Base-by-base conservation (phyloP, 2,113 vertebrate species). In the Aegotheles bennettii region DNA sequence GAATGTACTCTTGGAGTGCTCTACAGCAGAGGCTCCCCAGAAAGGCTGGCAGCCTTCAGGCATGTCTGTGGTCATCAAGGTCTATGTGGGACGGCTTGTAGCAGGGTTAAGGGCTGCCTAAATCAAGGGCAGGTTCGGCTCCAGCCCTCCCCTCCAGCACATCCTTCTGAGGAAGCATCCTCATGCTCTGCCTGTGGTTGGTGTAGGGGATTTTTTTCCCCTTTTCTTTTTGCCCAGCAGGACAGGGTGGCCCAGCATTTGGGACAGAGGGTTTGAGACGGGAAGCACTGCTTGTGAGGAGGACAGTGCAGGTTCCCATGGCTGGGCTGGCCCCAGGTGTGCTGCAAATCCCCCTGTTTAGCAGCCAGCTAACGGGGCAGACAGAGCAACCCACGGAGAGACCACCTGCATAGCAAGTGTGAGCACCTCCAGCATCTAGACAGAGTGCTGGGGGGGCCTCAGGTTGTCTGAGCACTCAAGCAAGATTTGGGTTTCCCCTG, bases 321-420 rank as follows among this genome's bases (percentile, higher is more conserved):
- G 31, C 45, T 36, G 61, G 36, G 60, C 59, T 64, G 48, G 31
- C 28, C 50, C 9, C 57, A 69, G 5, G 19, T 2, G 0, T 51
- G 67, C 43, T 63, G 43, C 26, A 64, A 47, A 24, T 59, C 57
- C 69, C 28, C n/a, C 68, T 0, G 0, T 38, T 78, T 51, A 59
- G 35, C 28, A 89, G 31, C 25, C 54, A 53, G 57, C 9, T 71
- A 29, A 87, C 0, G 0, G 20, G 19, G 7, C 1, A 57, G 60
- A 36, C 15, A 84, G 65, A 50, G 28, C 0, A 0, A 57, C 23
- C 29, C 38, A n/a, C 2, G 0, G 7, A 79, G 75, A 59, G 64
- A 73, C 13, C 29, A 74, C 19, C 40, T 84, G 74, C 54, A 21
- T 10, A 26, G 53, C 7, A 71, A 54, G 48, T 24, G 68, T 73